Conservation (phyloP, 2,888 invertebrate species). For the Acronicta leporina region DNA sequence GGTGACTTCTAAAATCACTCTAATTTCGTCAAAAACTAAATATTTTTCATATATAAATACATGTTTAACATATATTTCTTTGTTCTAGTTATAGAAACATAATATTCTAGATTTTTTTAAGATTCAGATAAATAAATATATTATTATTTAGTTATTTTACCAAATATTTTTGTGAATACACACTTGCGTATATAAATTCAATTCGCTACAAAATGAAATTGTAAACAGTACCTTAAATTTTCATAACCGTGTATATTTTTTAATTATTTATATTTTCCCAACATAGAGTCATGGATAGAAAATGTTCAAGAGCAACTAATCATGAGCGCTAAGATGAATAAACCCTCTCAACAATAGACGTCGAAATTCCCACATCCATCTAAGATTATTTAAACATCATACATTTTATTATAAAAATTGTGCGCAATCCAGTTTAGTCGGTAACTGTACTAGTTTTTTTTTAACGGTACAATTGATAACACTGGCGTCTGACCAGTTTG, state of each 20-base stretch:
- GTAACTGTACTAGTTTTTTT: conserved; percentile 59
- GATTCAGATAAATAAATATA: too few species aligned
- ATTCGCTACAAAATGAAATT: too few species aligned
- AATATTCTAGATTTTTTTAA: too few species aligned
- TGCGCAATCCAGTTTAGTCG: conserved; percentile 64
- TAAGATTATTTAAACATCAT: conserved; percentile 66
- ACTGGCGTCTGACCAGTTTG: background rate
- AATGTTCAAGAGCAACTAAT: conserved; percentile 10
- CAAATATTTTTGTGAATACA: too few species aligned
- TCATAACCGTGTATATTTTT: background rate
- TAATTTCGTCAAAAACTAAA: too few species aligned
- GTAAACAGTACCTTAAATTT: background rate
- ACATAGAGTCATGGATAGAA: background rate
- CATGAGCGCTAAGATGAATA: conserved; percentile 23
- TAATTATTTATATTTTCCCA: background rate
- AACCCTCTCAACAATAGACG: conserved; percentile 41
- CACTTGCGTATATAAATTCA: too few species aligned
- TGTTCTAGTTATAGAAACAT: too few species aligned
- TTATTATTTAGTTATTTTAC: too few species aligned
- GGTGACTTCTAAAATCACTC: too few species aligned
- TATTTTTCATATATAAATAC: too few species aligned
- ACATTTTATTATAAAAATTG: conserved; percentile 68
- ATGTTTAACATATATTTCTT: too few species aligned
- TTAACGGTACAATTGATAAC: conserved; percentile 48
- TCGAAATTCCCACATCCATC: conserved; percentile 67